phyloP scores from a whole-genome alignment of 2,113 vertebrate genomes.

The Elaphurus davidianus region DNA sequence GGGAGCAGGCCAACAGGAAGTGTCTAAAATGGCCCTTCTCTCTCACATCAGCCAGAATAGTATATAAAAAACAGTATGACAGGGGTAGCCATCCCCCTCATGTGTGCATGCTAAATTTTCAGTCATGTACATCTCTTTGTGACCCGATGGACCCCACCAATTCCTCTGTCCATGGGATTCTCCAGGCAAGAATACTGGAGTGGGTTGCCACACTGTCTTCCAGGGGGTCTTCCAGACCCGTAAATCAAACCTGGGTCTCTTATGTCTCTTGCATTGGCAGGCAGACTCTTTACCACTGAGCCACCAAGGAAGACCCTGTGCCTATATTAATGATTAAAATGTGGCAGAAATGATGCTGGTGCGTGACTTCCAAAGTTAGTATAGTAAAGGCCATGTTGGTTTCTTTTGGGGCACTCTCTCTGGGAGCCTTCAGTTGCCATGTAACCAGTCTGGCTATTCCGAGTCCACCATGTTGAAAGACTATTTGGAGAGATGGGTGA shows the following conservation, averaged over 20 bases:
- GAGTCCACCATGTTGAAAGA: neutral
- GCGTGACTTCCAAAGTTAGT: neutral
- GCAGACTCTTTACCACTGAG: neutral
- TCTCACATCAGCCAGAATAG: neutral
- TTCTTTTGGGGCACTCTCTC: neutral
- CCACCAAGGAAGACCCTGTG: neutral
- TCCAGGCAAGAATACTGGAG: neutral
- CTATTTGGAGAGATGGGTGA: neutral
- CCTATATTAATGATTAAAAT: neutral
- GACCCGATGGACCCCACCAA: neutral
- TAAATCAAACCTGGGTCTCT: neutral
- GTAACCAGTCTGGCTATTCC: neutral
- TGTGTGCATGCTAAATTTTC: neutral
- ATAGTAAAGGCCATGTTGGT: neutral
- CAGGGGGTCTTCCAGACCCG: neutral
- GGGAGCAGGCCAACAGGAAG: neutral
- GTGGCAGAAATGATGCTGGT: neutral
- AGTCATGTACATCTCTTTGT: neutral
- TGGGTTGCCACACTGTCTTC: neutral
- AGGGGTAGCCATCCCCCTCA: neutral
- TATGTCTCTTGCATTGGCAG: neutral
- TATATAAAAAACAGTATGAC: neutral
- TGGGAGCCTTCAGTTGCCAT: neutral
- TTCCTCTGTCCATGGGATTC: neutral
- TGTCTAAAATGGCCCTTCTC: neutral